Evolutionary conservation across 2,113 vertebrate genomes (phyloP), one percentile per base, ranked within the genome.

Genomic region (Riparia riparia): DNA sequence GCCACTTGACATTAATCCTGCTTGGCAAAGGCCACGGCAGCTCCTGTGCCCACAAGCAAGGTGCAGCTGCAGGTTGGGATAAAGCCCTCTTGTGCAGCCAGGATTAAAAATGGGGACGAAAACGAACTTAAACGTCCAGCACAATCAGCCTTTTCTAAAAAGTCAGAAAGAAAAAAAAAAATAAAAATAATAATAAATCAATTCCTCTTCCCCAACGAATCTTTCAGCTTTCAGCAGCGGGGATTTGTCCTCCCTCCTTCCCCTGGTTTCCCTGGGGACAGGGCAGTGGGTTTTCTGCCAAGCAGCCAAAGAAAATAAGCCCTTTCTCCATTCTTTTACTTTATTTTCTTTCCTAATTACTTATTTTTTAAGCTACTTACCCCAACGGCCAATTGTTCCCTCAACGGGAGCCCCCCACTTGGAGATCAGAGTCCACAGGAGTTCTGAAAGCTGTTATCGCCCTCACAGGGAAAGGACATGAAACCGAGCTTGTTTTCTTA

Each of bases 61-160:
- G 86, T 86, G 91, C 96, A 96, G 89, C 83, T 93, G 86, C 86
- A 86, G 93, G 83, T 66, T 86, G 51, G 44, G 49, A 89, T 53
- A 86, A 91, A 50, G 64, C 37, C 56, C 69, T 86, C 81, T 89
- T 90, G 86, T 88, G 86, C 63, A 68, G 66, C 61, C 74, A 17
- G 49, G 54, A 49, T 49, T 50, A 53, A 41, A 90, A 56, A 47
- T 2, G 41, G 16, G 9, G 21, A 32, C 11, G 45, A 28, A 61
- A 90, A 39, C 29, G 41, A 72, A 53, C 63, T 20, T 7, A 45
- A 41, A 7, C 20, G 12, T 71, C 64, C 26, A 0, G 17, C 45
- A 72, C 29, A 39, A 41, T n/a, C 34, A 20, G n/a, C 14, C n/a
- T 60, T 71, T 89, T 78, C 17, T 31, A 8, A 17, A 56, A n/a